These are phyloP conservation scores for Gallinago nigripennis DNA, from an alignment of 2,797 vertebrate genomes.

Conservation along the genomic window DNA sequence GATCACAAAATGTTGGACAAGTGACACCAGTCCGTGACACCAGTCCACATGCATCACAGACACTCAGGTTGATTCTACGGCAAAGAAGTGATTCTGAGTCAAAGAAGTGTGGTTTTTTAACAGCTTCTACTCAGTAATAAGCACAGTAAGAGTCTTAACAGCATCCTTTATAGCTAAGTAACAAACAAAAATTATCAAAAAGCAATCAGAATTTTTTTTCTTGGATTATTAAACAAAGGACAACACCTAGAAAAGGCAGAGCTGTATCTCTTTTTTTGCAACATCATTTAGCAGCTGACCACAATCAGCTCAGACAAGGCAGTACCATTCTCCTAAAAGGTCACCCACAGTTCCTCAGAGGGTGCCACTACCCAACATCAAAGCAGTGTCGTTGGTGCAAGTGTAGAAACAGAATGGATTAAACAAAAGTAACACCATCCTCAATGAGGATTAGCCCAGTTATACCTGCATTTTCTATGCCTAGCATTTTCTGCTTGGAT, in stretches of 20 bases:
- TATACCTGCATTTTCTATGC: too few species aligned
- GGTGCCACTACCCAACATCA: not conserved
- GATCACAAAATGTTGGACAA: not conserved
- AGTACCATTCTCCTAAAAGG: not conserved
- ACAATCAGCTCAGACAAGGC: not conserved
- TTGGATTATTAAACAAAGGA: not conserved
- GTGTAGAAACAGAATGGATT: not conserved
- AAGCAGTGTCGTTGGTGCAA: not conserved
- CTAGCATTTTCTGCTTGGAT: not conserved
- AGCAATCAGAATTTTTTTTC: not conserved
- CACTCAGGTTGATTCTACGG: not conserved
- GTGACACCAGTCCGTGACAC: not conserved
- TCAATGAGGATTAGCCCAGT: not conserved
- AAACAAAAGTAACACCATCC: not conserved
- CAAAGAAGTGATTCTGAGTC: not conserved
- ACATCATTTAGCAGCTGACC: not conserved
- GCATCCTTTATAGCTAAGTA: not conserved
- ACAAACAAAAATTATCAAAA: not conserved
- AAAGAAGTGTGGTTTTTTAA: not conserved
- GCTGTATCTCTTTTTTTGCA: not conserved
- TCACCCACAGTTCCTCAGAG: not conserved
- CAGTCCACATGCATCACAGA: not conserved
- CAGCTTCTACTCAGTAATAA: not conserved
- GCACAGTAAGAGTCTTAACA: not conserved
- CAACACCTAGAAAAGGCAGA: not conserved